These are phyloP conservation scores for Paradisaea rubra DNA, from an alignment of 2,113 vertebrate genomes.

Conservation along the genomic window DNA sequence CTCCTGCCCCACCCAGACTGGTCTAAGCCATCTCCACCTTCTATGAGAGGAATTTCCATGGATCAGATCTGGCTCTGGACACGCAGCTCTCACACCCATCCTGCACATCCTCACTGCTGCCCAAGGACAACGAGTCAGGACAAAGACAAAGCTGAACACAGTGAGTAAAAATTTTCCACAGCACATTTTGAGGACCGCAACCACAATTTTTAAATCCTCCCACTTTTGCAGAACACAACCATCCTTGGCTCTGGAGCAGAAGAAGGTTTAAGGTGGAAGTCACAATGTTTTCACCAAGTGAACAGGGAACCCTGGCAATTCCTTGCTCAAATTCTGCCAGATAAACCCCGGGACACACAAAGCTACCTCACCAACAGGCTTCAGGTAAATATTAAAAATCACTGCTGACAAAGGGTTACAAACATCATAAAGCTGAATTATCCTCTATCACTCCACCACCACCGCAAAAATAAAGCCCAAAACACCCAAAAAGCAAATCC, in stretches of 20 bases:
- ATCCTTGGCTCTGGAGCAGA: not conserved
- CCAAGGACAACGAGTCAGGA: not conserved
- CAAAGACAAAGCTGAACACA: not conserved
- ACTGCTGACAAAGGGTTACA: not conserved
- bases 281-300: not conserved
- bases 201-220: not conserved
- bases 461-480: not conserved
- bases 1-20: not conserved
- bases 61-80: not conserved
- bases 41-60: not conserved
- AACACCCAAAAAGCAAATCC: not conserved
- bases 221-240: not conserved
- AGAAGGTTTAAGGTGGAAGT: not conserved
- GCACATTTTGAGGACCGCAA: not conserved
- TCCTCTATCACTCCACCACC: not conserved
- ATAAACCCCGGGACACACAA: not conserved
- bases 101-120: not conserved
- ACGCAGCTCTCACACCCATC: fast-evolving
- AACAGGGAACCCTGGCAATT: not conserved
- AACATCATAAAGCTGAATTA: not conserved
- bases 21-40: not conserved
- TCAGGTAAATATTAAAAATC: not conserved
- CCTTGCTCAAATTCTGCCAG: not conserved
- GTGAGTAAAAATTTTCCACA: not conserved
- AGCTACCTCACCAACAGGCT: not conserved